A percentile compares a stretch with the other conserved stretches of the same genome.
Conservation (phyloP, 1,140 invertebrate genomes). For the Homalodisca vitripennis region DNA sequence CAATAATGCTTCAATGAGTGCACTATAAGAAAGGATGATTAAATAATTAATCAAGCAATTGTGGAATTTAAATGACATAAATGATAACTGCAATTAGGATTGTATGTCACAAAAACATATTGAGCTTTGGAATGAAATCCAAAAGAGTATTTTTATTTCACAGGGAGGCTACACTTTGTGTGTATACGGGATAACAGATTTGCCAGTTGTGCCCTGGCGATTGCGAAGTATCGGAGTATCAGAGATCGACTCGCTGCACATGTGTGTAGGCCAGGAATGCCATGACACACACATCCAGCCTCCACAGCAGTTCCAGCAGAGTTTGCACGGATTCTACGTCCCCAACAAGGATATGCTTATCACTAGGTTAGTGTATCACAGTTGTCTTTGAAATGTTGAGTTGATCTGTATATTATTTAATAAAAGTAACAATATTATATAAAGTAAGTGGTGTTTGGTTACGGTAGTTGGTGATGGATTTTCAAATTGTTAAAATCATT, state of each 20-base stretch:
- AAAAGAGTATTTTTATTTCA: neutral
- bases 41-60: neutral
- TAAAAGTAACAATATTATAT: neutral
- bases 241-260: neutral
- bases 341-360: constrained; percentile 12
- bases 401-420: neutral
- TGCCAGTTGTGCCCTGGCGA: neutral
- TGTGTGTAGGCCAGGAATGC: neutral
- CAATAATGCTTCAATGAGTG: neutral
- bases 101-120: neutral
- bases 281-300: neutral
- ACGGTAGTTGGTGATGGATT: neutral
- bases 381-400: no score
- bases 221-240: neutral
- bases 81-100: neutral
- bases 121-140: no score
- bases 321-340: neutral
- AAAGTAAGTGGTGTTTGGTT: neutral
- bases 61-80: neutral
- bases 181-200: neutral
- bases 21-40: neutral
- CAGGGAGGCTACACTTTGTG: constrained; percentile 1
- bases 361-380: neutral
- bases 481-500: neutral
- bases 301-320: neutral